Evolutionary conservation across 2,797 vertebrate genomes (phyloP).

Genomic region (Myripristis murdjan): DNA sequence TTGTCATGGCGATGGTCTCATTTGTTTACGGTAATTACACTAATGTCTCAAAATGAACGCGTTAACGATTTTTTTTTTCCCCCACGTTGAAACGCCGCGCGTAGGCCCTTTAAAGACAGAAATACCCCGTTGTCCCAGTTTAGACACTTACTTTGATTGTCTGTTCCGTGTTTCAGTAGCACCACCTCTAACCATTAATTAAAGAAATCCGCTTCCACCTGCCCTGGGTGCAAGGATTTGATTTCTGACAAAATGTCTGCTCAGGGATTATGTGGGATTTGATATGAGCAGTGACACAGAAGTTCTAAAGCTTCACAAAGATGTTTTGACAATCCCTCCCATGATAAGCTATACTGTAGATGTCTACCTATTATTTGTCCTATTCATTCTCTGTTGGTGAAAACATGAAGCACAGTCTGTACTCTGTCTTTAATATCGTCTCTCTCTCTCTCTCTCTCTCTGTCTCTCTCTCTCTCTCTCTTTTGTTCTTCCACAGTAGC

Average conservation of each 20-base stretch:
- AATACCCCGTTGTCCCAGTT: conserved; percentile 28
- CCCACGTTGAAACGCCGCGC: conserved; percentile 15
- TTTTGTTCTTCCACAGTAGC: conserved; percentile 81
- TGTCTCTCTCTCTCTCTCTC: conserved; percentile 41
- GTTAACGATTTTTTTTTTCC: conserved; percentile 26
- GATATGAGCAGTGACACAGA: conserved; percentile 65
- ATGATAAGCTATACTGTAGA: conserved; percentile 64
- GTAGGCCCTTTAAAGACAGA: conserved; percentile 1
- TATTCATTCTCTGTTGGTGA: conserved; percentile 52
- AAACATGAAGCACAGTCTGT: conserved; percentile 50
- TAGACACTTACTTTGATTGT: background rate
- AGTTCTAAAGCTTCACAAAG: conserved; percentile 61
- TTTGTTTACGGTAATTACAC: conserved; percentile 14
- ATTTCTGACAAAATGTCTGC: conserved; percentile 72
- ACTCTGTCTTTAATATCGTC: conserved; percentile 69
- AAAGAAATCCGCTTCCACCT: conserved; percentile 55
- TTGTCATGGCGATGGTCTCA: conserved; percentile 13
- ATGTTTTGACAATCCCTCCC: conserved; percentile 66
- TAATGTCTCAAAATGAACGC: conserved; percentile 14
- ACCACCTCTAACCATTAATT: conserved; percentile 56
- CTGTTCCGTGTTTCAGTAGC: conserved; percentile 31
- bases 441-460: conserved; percentile 54
- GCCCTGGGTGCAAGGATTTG: conserved; percentile 56
- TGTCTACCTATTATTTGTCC: conserved; percentile 69
- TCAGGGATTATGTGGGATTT: conserved; percentile 75